phyloP scores from a whole-genome alignment of 2,797 vertebrate genomes.

The Chelmon rostratus region DNA sequence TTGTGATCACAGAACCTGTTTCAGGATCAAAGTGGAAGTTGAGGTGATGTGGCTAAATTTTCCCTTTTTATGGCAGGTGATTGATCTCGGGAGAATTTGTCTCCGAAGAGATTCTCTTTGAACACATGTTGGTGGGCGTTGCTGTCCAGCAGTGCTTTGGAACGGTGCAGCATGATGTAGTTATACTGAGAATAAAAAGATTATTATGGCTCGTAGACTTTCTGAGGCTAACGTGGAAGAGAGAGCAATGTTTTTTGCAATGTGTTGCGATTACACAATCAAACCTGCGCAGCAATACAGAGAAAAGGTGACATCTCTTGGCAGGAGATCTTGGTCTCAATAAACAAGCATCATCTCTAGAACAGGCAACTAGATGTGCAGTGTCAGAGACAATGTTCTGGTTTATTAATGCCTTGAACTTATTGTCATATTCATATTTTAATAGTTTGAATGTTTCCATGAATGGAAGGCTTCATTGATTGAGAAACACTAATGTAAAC shows the following conservation, averaged over 20 bases:
- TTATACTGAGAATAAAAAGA: slow-evolving; percentile 39
- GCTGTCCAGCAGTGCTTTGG: slow-evolving; percentile 54
- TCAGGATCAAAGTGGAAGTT: slow-evolving; percentile 58
- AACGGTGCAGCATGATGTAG: slow-evolving; percentile 47
- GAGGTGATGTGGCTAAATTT: slow-evolving; percentile 22
- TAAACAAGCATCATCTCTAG: slow-evolving; percentile 5
- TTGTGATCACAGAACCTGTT: slow-evolving; percentile 56
- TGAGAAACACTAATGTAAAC: background rate
- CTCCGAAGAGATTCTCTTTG: slow-evolving; percentile 37
- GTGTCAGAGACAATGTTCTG: background rate
- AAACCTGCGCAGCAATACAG: background rate
- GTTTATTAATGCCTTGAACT: background rate
- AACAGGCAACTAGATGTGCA: background rate
- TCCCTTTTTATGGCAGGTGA: slow-evolving; percentile 39
- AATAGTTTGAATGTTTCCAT: background rate
- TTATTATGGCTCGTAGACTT: slow-evolving; percentile 22
- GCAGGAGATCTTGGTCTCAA: background rate
- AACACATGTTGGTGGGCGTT: slow-evolving; percentile 54
- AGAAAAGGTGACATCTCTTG: background rate
- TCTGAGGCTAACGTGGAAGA: slow-evolving; percentile 15
- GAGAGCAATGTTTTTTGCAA: background rate
- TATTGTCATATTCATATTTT: background rate
- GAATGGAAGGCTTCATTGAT: background rate
- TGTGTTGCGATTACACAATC: background rate
- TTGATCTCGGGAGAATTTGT: slow-evolving; percentile 47